Base-by-base conservation (phyloP, 2,888 invertebrate genomes). In the Lepetodrilus schrolli region DNA sequence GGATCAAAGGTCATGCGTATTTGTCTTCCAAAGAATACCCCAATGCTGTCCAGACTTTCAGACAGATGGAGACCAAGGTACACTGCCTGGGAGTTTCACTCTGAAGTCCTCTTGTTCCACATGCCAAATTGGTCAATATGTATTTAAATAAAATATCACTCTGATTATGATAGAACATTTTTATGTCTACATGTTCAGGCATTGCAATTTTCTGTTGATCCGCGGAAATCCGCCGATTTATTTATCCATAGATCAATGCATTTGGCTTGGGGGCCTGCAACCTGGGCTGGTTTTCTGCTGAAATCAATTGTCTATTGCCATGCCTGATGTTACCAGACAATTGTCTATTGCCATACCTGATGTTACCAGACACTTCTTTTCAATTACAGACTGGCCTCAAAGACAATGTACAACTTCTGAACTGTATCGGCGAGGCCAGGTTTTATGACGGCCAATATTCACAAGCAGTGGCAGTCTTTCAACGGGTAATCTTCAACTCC, bases 401-500 rank as follows among this genome's bases (percentile, higher is more conserved):
- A 78, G 94, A 94, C 85, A 95, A 95, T 89, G 93, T 93, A 43
- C 92, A 93, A 78, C 89, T 95, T 48, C 90, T 95, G 73, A 93
- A 94, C 0, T 92, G 93, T 65, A 93, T 95, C 85, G 95, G 95
- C 0, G 93, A 94, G 87, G 94, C 94, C 71, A 93, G 94, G 83
- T 94, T 94, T 87, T 94, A 93, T 82, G 92, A 94, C 80, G 95
- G 95, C 5, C 94, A 95, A 82, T 93, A 93, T 80, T 92, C 92
- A 48, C 93, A 93, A 83, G 94, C 95, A 0, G 91, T 94, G 51
- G 78, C 84, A 30, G 88, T 90, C 21, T 88, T 92, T 37, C 90
- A 91, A 75, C 83, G 91, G 83, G 92, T 92, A 83, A 79, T 84
- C n/a, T n/a, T n/a, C n/a, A n/a, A n/a, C n/a, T n/a, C n/a, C n/a